Evolutionary conservation across 2,888 invertebrate species (phyloP).

Genomic region (Gerosis bhagava): DNA sequence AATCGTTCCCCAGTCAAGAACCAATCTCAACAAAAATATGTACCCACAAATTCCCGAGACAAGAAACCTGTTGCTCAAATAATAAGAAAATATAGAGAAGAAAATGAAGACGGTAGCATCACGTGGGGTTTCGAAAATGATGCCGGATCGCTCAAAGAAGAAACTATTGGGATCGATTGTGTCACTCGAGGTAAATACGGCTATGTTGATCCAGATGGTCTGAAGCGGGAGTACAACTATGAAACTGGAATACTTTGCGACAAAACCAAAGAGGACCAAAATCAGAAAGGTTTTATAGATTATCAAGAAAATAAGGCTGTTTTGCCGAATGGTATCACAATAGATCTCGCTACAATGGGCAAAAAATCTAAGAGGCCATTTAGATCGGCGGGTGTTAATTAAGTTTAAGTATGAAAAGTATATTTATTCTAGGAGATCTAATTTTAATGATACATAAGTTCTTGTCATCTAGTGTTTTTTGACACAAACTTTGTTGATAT

Average conservation of each 20-base stretch:
- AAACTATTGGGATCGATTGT: slow-evolving; percentile 90
- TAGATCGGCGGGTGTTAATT: slow-evolving; percentile 75
- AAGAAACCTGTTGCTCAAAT: slow-evolving; percentile 89
- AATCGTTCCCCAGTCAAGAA: slow-evolving; percentile 61
- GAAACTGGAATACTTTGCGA: slow-evolving; percentile 90
- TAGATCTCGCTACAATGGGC: slow-evolving; percentile 87
- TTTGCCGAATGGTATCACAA: slow-evolving; percentile 87
- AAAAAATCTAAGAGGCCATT: slow-evolving; percentile 88
- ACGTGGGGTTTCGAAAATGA: slow-evolving; percentile 95
- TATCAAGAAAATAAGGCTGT: slow-evolving; percentile 89
- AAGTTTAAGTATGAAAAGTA: slow-evolving; percentile 49
- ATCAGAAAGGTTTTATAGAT: slow-evolving; percentile 86
- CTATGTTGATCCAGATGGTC: slow-evolving; percentile 92
- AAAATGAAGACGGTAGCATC: slow-evolving; percentile 91
- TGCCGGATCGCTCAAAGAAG: slow-evolving; percentile 93
- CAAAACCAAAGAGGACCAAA: slow-evolving; percentile 76
- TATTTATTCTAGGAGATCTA: slow-evolving; percentile 75
- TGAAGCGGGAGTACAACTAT: slow-evolving; percentile 91
- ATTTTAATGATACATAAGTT: slow-evolving; percentile 59
- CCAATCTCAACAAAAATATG: slow-evolving; percentile 66
- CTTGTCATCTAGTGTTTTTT: slow-evolving; percentile 58
- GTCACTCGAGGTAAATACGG: slow-evolving; percentile 91
- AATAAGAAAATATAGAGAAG: slow-evolving; percentile 87
- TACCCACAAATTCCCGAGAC: slow-evolving; percentile 63
- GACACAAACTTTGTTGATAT: slow-evolving; percentile 37